phyloP scores from a whole-genome alignment of 2,113 vertebrate genomes.

The Felis chaus region DNA sequence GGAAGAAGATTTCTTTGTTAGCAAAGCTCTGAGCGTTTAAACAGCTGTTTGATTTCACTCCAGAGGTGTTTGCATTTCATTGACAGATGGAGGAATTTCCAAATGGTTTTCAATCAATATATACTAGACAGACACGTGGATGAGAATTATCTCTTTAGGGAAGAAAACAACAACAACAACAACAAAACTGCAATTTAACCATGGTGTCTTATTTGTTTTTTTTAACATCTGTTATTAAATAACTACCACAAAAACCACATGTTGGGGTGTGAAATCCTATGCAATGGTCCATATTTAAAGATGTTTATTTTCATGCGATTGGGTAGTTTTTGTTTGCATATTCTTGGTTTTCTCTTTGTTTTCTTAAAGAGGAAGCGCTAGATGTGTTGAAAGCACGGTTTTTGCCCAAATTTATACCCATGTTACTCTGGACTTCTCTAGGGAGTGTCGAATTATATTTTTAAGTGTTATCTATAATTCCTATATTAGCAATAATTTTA shows the following conservation, averaged over 20 bases:
- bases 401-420: background rate
- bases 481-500: background rate
- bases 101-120: constrained; percentile 71
- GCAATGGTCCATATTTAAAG: background rate
- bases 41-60: constrained; percentile 72
- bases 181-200: constrained; percentile 24
- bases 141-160: constrained; percentile 42
- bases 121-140: constrained; percentile 24
- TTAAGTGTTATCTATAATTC: background rate
- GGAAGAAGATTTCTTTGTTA: constrained; percentile 63
- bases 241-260: constrained; percentile 39
- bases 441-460: background rate
- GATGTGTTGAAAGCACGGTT: background rate
- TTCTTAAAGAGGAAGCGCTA: background rate
- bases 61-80: constrained; percentile 70
- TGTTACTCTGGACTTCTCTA: background rate
- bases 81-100: constrained; percentile 69
- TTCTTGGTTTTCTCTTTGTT: background rate
- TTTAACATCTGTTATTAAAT: constrained; percentile 53
- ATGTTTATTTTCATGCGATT: constrained; percentile 18
- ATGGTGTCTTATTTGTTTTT: background rate
- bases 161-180: too few relatives aligned
- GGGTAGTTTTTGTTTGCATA: background rate
- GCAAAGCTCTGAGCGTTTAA: background rate
- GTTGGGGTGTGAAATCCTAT: constrained; percentile 10